Evolutionary conservation across 2,113 vertebrate species (phyloP), one percentile per base, ranked within the genome.

Genomic region (Poeciliopsis retropinna): DNA sequence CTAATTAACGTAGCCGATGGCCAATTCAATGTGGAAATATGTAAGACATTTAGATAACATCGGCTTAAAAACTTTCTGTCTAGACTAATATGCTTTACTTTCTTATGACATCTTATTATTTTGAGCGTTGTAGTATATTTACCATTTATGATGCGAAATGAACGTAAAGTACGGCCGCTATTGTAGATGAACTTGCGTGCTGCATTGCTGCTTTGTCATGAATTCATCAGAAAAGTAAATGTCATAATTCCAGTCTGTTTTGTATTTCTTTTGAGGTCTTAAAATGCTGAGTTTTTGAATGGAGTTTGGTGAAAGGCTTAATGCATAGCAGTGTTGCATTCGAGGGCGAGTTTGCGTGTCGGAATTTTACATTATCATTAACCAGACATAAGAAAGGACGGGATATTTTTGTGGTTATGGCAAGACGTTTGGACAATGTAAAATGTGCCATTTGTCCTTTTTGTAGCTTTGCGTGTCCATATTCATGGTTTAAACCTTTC

Each of bases 311-410:
- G 1, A 6, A 30, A n/a, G 29, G 39, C 11, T 47, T 14, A 31
- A 27, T 12, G 29, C 4, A 69, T 29, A 32, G 77, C 63, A 28
- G 5, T 72, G 79, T 9, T 84, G 85, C 74, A 13, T 87, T 89
- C 70, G 3, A 0, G 69, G 63, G 47, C 32, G 8, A 0, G 30
- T 39, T 15, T 15, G 31, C 54, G 41, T 67, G 39, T 72, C 22
- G 41, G 47, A 60, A 34, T 39, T 64, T n/a, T 65, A 12, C 2
- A 10, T 39, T 19, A 32, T 34, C 3, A 25, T 9, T 11, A 10
- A 11, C 29, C 10, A 13, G 14, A 15, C 3, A 34, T 22, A 8
- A 41, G 27, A 68, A 47, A 19, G 1, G 44, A 44, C 41, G 3
- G 41, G 14, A 44, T 44, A 15, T 54, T 22, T 54, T 54, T 25